Evolutionary conservation across 2,888 invertebrate species (phyloP).

Genomic region (Tromatobia lineatoria): DNA sequence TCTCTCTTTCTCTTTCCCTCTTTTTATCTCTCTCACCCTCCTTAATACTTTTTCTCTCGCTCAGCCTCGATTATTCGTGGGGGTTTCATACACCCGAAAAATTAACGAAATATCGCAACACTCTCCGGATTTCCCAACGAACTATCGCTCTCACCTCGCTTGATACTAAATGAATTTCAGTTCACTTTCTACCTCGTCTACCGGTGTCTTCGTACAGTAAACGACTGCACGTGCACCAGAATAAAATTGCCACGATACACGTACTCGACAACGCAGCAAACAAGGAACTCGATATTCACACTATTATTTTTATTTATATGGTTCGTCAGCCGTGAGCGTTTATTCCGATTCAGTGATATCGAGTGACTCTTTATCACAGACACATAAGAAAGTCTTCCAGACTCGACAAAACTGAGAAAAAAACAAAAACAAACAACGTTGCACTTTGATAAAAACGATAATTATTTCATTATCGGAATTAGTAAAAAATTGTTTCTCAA

Average conservation of each 20-base stretch:
- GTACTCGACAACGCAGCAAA: not conserved
- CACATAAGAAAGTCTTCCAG: not conserved
- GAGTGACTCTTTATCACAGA: slow-evolving; percentile 17
- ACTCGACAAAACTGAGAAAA: not conserved
- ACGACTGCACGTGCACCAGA: slow-evolving; percentile 1
- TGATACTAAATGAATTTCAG: slow-evolving; percentile 48
- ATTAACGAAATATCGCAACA: not conserved
- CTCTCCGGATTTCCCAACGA: not conserved
- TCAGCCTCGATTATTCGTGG: not conserved
- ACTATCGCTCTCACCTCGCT: slow-evolving; percentile 20
- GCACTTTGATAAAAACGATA: not conserved
- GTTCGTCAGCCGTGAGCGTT: not conserved
- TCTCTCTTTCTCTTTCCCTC: slow-evolving; percentile 4
- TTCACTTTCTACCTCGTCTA: slow-evolving; percentile 62
- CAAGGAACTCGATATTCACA: slow-evolving; percentile 15
- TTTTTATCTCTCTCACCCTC: not conserved
- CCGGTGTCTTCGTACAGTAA: slow-evolving; percentile 8
- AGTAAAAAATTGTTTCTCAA: not conserved
- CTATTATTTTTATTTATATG: slow-evolving; percentile 1
- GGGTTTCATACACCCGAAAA: not conserved
- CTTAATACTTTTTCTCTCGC: not conserved
- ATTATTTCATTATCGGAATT: not conserved
- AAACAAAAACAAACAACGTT: not conserved
- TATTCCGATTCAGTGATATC: not conserved
- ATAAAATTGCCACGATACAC: not conserved